Evolutionary conservation across 2,797 vertebrate genomes (phyloP).

Genomic region (Myoxocephalus aenaeus): DNA sequence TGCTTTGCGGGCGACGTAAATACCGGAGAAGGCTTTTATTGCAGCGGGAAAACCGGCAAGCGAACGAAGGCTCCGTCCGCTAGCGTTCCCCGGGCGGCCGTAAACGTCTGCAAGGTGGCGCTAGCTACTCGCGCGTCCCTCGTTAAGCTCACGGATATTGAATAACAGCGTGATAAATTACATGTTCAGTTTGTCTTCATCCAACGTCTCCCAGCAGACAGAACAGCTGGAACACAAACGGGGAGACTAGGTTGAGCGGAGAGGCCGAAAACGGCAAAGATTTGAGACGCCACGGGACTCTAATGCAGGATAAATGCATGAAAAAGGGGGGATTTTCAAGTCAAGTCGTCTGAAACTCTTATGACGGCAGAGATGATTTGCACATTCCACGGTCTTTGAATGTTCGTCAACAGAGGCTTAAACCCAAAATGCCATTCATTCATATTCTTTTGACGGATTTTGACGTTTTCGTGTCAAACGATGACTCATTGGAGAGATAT

Average conservation of each 20-base stretch:
- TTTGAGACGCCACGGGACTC: background rate
- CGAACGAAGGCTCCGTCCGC: background rate
- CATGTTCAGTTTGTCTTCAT: background rate
- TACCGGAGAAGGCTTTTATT: slow-evolving; percentile 25
- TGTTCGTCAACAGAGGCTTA: background rate
- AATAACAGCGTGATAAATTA: slow-evolving; percentile 1
- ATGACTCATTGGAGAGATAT: background rate
- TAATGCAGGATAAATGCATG: background rate
- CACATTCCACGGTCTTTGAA: background rate
- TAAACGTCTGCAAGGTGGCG: background rate
- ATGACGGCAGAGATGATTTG: background rate
- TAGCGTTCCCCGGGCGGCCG: background rate
- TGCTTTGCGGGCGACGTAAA: background rate
- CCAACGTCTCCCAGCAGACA: background rate
- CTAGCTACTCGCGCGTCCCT: background rate
- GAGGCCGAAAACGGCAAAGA: background rate
- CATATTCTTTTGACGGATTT: background rate
- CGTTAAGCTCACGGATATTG: slow-evolving; percentile 4
- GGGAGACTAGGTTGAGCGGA: background rate
- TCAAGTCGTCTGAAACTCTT: background rate
- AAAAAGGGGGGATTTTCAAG: background rate
- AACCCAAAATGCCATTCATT: background rate
- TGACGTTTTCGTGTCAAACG: background rate
- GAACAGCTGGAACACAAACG: background rate
- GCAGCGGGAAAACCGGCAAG: background rate